Percentiles rank a stretch among this genome's conserved stretches.
These are phyloP conservation scores for Megaceryle torquata DNA, from an alignment of 2,113 vertebrate genomes.

Conservation along the genomic window DNA sequence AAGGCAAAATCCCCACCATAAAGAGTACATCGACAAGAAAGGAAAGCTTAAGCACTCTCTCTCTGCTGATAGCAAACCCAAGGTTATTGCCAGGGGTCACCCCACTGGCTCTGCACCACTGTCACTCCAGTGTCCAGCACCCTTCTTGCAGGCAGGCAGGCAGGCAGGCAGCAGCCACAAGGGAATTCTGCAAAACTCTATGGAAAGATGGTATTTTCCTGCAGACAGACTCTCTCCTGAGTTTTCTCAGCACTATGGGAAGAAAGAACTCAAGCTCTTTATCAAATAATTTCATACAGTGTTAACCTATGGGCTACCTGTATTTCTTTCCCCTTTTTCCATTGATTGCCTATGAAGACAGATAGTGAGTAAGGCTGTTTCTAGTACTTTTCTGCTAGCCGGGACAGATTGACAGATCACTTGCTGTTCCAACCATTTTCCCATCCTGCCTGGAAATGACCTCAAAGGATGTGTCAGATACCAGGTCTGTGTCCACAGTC, in stretches of 20 bases:
- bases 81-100: neutral
- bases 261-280: neutral
- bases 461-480: neutral
- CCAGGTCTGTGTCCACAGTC: neutral
- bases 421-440: neutral
- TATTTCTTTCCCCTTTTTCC: neutral
- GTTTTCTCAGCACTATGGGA: neutral
- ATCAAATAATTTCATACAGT: neutral
- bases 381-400: neutral
- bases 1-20: neutral
- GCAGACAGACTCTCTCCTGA: neutral
- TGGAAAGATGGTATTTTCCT: neutral
- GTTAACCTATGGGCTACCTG: neutral
- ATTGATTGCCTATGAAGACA: neutral
- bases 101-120: neutral
- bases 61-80: neutral
- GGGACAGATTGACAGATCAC: neutral
- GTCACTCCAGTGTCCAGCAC: neutral
- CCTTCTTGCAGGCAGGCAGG: neutral
- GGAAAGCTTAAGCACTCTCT: neutral
- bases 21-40: neutral
- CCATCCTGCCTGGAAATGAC: neutral
- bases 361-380: neutral
- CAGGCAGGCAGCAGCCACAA: neutral
- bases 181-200: neutral